Evolutionary conservation across 2,888 invertebrate species (phyloP), one percentile per base, ranked within the genome.

Genomic region (Harpalus rufipes): DNA sequence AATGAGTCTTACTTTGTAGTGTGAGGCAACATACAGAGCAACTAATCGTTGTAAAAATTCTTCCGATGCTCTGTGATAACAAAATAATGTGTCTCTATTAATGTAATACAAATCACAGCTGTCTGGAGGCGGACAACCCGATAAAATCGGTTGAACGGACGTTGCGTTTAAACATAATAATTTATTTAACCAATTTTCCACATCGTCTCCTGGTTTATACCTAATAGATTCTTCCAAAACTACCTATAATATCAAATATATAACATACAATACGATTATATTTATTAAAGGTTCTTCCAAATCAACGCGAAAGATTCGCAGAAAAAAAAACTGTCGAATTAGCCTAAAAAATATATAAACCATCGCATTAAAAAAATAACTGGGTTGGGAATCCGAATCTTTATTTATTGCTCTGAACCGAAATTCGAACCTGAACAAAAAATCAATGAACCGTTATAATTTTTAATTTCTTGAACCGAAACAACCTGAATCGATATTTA

Each of bases 1-100:
- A 32, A 7, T 59, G n/a, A 81, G 32, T 81, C 87, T 88, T 89
- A 94, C 96, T 93, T 99, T 99, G 90, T 99, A 99, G 92, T 99
- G 99, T 6, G 99, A 99, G 0, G 99, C 95, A 0, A 99, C 99
- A 90, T 98, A 99, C 63, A 99, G 94, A 12, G 97, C 94, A 87
- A 99, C 97, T 8, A 99, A 90, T 85, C 97, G 93, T 88, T 99
- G 98, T 8, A 99, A 92, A 91, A 99, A 99, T 1, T 95, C 94
- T 91, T 97, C 97, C 0, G 97, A 96, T 0, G 98, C 98, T 89
- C 96, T 96, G 89, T 99, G 98, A 90, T 97, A 99, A 83, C 98
- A 98, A 92, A 99, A 99, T 39, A 99, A 91, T 0, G 99, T 98
- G 90, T 99, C 99, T 85, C 98, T 92, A 89, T 95, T 96, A 84